Conservation (phyloP, 35 echinoderm and acorn worm genomes). For the Heliocidaris erythrogramma region DNA sequence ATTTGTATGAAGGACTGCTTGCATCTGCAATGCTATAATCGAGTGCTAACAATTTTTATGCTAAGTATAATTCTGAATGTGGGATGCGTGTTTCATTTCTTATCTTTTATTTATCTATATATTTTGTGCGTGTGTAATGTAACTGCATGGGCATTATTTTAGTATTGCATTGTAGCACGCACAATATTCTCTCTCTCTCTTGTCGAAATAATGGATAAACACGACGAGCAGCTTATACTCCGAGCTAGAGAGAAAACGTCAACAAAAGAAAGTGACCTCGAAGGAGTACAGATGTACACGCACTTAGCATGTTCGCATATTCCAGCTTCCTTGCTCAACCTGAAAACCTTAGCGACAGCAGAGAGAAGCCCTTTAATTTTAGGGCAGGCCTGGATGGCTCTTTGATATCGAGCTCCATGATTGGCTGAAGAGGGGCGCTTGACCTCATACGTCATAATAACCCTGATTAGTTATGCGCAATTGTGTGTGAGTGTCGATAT, state of each 20-base stretch:
- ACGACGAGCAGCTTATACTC: not conserved
- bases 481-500: not conserved
- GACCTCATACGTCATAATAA: constrained; percentile 39
- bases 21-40: too few relatives aligned
- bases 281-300: too few relatives aligned
- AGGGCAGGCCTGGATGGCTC: not conserved
- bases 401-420: not conserved
- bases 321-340: not conserved
- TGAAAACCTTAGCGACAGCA: not conserved
- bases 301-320: not conserved
- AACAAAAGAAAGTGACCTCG: not conserved
- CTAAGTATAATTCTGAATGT: too few relatives aligned
- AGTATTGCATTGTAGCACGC: not conserved
- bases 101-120: not conserved
- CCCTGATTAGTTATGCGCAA: constrained; percentile 46
- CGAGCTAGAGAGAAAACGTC: not conserved
- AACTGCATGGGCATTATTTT: not conserved
- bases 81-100: too few relatives aligned
- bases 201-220: not conserved
- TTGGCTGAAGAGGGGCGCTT: not conserved
- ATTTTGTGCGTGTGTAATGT: not conserved
- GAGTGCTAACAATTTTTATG: too few relatives aligned
- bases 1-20: too few relatives aligned
- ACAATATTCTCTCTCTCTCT: not conserved
- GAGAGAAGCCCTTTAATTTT: not conserved